These are phyloP conservation scores for Aplodontia rufa DNA, from an alignment of 2,113 vertebrate species.

Conservation along the genomic window DNA sequence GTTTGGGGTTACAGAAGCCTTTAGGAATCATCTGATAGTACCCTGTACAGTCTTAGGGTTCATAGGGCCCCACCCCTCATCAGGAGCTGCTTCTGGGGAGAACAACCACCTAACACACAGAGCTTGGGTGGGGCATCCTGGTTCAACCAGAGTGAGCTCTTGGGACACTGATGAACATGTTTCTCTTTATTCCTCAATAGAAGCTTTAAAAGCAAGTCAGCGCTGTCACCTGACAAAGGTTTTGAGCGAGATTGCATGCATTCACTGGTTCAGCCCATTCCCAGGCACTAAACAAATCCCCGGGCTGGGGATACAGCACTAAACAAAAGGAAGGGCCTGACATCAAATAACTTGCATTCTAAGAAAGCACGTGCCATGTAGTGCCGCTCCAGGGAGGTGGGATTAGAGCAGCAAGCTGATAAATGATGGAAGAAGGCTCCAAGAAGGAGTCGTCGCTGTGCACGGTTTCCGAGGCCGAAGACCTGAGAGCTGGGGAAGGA, in stretches of 20 bases:
- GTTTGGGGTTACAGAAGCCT: background rate
- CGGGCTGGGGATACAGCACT: background rate
- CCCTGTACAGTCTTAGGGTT: background rate
- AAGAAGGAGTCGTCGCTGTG: background rate
- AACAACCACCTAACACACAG: background rate
- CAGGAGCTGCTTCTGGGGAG: background rate
- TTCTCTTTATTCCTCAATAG: background rate
- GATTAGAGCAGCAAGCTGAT: background rate
- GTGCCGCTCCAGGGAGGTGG: background rate
- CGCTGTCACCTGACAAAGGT: background rate
- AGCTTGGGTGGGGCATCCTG: background rate
- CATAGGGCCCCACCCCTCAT: background rate
- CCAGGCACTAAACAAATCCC: fast-evolving
- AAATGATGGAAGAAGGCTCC: background rate
- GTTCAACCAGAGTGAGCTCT: background rate
- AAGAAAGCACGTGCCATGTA: background rate
- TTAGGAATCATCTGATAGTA: background rate
- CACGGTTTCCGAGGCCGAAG: background rate
- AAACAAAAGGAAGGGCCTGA: background rate
- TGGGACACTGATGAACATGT: background rate
- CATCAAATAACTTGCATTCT: background rate
- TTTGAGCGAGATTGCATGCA: background rate
- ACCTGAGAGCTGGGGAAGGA: background rate
- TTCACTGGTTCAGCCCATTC: background rate
- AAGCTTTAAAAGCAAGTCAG: background rate